Conservation (phyloP, 2,113 vertebrate species). For the Phrynosoma platyrhinos region DNA sequence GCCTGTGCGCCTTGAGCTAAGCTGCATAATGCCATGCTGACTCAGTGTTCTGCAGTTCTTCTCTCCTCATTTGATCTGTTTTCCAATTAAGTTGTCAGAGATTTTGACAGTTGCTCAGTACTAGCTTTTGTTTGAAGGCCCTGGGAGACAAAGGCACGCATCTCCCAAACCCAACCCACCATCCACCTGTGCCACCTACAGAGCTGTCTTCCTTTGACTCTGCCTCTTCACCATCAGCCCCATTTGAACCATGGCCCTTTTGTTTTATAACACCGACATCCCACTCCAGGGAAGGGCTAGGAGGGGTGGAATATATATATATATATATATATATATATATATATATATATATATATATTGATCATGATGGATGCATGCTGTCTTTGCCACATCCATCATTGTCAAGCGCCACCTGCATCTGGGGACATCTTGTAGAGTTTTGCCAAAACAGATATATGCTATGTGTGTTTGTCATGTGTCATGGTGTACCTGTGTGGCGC, state of each 20-base stretch:
- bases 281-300: not conserved
- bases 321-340: no score
- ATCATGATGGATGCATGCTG: no score
- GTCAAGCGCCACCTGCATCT: no score
- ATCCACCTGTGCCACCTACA: not conserved
- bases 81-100: constrained; percentile 21
- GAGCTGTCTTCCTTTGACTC: not conserved
- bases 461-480: not conserved
- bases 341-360: no score
- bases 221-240: not conserved
- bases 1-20: no score
- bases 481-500: not conserved
- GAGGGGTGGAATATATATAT: no score
- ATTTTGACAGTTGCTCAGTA: not conserved
- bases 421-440: not conserved
- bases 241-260: not conserved
- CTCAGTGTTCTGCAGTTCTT: not conserved
- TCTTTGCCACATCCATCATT: no score
- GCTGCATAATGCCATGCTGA: not conserved
- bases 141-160: not conserved
- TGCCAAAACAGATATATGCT: no score
- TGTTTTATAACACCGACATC: not conserved
- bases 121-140: not conserved
- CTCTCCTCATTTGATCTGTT: not conserved
- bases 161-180: no score